Percentiles rank a stretch among this genome's conserved stretches.
Evolutionary conservation across 2,888 invertebrate species (phyloP).

Genomic region (Cheilosia soror): DNA sequence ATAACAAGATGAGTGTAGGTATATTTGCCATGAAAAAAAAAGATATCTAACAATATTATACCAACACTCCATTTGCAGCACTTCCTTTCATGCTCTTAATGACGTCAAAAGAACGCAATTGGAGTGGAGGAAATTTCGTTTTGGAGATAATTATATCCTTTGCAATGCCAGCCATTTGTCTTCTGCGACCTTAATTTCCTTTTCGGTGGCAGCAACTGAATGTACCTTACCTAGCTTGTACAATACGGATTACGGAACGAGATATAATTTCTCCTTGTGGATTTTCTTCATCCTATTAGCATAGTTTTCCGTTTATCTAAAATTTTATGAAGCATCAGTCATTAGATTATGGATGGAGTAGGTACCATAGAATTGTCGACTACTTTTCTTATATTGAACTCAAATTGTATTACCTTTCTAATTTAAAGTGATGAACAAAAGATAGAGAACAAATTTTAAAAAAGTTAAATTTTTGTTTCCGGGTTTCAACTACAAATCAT

Average conservation of each 20-base stretch:
- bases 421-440: too few relatives aligned
- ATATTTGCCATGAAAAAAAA: neutral
- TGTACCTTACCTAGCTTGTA: neutral
- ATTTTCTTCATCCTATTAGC: conserved; percentile 10
- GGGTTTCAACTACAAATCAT: too few relatives aligned
- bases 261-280: neutral
- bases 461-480: too few relatives aligned
- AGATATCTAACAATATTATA: neutral
- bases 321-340: neutral
- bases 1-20: neutral
- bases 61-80: neutral
- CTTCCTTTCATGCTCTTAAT: conserved; percentile 15
- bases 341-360: neutral
- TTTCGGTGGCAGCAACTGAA: conserved; percentile 14
- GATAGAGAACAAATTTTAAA: too few relatives aligned
- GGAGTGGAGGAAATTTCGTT: conserved; percentile 5
- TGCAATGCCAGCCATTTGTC: conserved; percentile 16
- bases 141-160: conserved; percentile 30
- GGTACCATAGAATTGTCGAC: neutral
- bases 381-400: too few relatives aligned
- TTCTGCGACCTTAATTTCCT: conserved; percentile 20
- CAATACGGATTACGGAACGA: neutral
- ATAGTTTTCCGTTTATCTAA: conserved; percentile 2
- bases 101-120: conserved; percentile 13
- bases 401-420: too few relatives aligned